Conservation (phyloP, 2,888 invertebrate genomes). For the Mythimna vitellina region DNA sequence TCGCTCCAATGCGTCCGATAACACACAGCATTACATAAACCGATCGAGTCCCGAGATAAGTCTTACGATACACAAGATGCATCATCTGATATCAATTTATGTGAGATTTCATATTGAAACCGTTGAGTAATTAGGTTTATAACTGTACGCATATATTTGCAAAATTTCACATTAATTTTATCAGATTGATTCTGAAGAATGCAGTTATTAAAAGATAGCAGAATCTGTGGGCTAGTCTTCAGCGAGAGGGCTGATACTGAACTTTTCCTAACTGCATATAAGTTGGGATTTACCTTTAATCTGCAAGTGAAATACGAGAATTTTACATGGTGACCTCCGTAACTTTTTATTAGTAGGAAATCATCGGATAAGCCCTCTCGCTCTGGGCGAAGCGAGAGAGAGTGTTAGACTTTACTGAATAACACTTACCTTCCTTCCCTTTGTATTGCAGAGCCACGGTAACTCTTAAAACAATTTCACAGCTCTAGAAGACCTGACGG, state of each 20-base stretch:
- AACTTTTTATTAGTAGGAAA: too few species aligned
- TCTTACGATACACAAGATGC: slow-evolving; percentile 59
- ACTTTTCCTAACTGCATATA: not conserved
- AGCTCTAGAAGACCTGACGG: too few species aligned
- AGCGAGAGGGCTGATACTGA: not conserved
- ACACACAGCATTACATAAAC: slow-evolving; percentile 58
- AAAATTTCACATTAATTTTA: slow-evolving; percentile 52
- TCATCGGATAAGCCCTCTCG: too few species aligned
- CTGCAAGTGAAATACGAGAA: too few species aligned
- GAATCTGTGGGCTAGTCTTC: slow-evolving; percentile 6
- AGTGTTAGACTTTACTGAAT: too few species aligned
- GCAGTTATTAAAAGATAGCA: slow-evolving; percentile 19
- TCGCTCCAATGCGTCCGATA: slow-evolving; percentile 64
- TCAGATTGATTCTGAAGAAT: slow-evolving; percentile 44
- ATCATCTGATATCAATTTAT: slow-evolving; percentile 62
- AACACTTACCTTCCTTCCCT: too few species aligned
- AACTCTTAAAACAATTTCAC: too few species aligned
- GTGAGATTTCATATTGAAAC: slow-evolving; percentile 61
- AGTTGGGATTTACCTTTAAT: too few species aligned
- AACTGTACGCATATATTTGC: slow-evolving; percentile 48
- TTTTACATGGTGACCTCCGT: too few species aligned
- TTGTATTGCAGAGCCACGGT: too few species aligned
- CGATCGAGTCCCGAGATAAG: slow-evolving; percentile 60
- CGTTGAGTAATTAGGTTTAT: slow-evolving; percentile 59
- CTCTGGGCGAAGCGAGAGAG: too few species aligned